Evolutionary conservation across 2,113 vertebrate genomes (phyloP), one percentile per base, ranked within the genome.

Genomic region (Pomatorhinus ruficollis): DNA sequence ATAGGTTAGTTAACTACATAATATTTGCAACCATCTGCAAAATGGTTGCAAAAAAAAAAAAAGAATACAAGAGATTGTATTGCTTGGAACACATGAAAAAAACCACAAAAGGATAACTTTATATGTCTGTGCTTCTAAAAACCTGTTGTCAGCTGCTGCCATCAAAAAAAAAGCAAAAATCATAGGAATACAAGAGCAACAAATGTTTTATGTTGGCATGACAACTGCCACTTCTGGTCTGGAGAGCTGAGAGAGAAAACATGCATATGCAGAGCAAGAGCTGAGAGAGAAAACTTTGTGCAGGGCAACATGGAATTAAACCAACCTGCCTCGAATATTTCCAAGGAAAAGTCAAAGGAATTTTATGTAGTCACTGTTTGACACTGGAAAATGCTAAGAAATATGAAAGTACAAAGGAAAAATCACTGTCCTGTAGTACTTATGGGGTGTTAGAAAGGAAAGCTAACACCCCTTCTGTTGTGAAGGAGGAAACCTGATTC

Each of bases 151-250:
- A 89, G 64, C 66, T 94, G 63, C 70, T 95, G 80, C 37, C 35
- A 52, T 52, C 22, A 33, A 75, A 88, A 96, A 70, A 65, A 27
- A 54, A 91, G 28, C 9, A 93, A 93, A 90, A 96, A 82, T 76
- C 85, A 69, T 19, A 54, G 39, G 52, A 85, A 79, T 69, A 83
- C 24, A 66, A 79, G 31, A 70, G 47, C 27, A 86, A 44, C 69
- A 94, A 93, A 89, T 60, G 69, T 35, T 14, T 91, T 78, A 17
- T 61, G 95, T 95, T 97, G 97, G 90, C 97, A 97, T 96, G 97
- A 96, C 95, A 96, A 97, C 96, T 91, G 31, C 70, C 53, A 53
- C 77, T 94, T 69, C 60, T 92, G 59, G 60, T 65, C 63, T 74
- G 72, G 42, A 83, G 56, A 80, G 15, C 65, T 87, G 66, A 59